Conservation (phyloP, 2,113 vertebrate species). For the human (Homo sapiens) region GRCh38 chr7:115157001-115157500, state of each 20-base stretch:
- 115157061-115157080: not conserved
- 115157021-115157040: not conserved
- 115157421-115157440: not conserved
- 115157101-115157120: not conserved
- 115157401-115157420: slow-evolving; percentile 28
- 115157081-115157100: slow-evolving; percentile 1
- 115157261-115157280: not conserved
- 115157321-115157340: not conserved
- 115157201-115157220: slow-evolving; percentile 9
- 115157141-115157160: not conserved
- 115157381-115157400: not conserved
- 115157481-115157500: slow-evolving; percentile 47
- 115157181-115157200: not conserved
- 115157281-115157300: not conserved
- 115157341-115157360: not conserved
- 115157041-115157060: not conserved
- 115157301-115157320: not conserved
- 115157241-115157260: not conserved
- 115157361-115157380: not conserved
- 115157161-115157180: not conserved
- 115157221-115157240: not conserved
- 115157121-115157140: not conserved
- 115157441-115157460: not conserved
- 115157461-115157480: not conserved
- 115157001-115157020: not conserved